Conservation (phyloP, 2,113 vertebrate species). For the Ophthalmolycus amberensis region DNA sequence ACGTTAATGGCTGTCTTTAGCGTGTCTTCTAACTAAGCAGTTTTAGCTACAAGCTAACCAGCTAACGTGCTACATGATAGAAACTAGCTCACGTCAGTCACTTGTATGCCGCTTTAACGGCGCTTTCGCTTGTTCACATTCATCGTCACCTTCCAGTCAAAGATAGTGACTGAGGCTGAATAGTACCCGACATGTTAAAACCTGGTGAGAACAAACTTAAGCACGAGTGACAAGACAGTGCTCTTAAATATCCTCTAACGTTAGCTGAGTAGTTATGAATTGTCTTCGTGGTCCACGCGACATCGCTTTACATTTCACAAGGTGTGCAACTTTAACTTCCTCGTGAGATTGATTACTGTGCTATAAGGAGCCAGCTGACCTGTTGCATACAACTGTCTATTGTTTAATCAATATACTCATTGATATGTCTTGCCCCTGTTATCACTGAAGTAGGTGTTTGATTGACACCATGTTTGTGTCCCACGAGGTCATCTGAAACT, state of each 20-base stretch:
- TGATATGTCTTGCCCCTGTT: neutral
- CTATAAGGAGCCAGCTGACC: neutral
- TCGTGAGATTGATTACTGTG: neutral
- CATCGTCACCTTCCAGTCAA: neutral
- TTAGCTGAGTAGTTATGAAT: neutral
- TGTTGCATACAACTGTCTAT: neutral
- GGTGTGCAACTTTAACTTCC: constrained; percentile 29
- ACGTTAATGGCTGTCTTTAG: neutral
- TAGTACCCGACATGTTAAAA: too few species aligned
- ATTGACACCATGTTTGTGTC: neutral
- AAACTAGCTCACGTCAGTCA: neutral
- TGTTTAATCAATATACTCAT: neutral
- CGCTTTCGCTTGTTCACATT: neutral
- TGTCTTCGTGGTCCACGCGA: neutral
- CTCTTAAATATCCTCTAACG: too few species aligned
- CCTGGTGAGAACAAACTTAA: neutral
- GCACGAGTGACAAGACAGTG: neutral
- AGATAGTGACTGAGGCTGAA: neutral
- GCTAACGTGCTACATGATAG: constrained; percentile 4
- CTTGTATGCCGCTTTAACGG: neutral
- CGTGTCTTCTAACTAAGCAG: neutral
- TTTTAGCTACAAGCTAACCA: neutral
- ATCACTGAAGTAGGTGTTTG: neutral
- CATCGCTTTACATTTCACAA: neutral
- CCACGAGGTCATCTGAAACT: neutral